A percentile compares a stretch with the other conserved stretches of the same genome.
Conservation (phyloP, 37 sponge, comb jelly and placozoan genomes). For the Bolinopsis microptera region DNA sequence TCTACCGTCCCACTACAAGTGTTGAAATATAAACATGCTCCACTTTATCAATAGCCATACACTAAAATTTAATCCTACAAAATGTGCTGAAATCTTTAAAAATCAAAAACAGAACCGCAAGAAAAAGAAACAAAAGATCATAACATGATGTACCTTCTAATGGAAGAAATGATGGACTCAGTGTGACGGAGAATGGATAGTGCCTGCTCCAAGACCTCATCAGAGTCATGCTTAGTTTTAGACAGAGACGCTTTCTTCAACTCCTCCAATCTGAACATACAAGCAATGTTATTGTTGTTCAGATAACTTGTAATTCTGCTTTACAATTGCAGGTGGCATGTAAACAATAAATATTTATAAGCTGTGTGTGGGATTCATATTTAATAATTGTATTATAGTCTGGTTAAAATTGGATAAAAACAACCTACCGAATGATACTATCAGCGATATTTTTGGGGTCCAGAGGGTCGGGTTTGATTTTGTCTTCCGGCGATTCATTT, state of each 20-base stretch:
- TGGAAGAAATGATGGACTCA: neutral
- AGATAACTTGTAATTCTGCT: no score
- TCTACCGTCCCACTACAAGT: neutral
- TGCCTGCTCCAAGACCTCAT: neutral
- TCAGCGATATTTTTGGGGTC: slow-evolving; percentile 9
- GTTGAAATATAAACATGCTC: neutral
- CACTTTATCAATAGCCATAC: neutral
- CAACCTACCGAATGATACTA: neutral
- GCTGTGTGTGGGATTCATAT: no score
- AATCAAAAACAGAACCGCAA: no score
- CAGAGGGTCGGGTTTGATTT: neutral
- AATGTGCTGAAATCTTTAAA: no score
- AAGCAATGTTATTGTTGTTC: no score
- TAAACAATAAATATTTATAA: no score
- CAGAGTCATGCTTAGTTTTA: neutral
- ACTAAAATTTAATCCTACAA: no score
- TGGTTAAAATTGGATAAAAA: no score
- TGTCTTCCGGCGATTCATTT: neutral
- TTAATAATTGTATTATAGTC: no score
- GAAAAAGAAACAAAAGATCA: no score
- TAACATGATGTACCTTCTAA: slow-evolving; percentile 26
- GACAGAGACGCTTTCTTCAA: neutral
- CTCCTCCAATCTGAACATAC: neutral
- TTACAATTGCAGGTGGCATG: no score
- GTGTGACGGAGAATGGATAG: neutral